A percentile compares a stretch with the other conserved stretches of the same genome.
phyloP scores from a whole-genome alignment of 2,797 vertebrate species.

The Morelia viridis region DNA sequence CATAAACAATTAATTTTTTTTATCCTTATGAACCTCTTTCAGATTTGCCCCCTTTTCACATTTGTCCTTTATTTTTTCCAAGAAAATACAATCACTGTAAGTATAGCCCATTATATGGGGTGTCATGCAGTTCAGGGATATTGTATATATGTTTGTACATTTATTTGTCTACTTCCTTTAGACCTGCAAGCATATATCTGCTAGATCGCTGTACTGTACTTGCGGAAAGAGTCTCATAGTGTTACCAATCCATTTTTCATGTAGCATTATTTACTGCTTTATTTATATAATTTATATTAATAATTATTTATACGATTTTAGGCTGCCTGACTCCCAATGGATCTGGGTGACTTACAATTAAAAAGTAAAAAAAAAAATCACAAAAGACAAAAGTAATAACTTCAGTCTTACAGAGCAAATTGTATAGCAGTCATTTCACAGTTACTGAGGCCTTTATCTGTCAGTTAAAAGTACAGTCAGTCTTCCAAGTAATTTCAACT shows the following conservation, averaged over 20 bases:
- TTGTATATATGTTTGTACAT: not conserved
- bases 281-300: not conserved
- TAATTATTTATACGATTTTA: not conserved
- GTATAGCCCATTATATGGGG: not conserved
- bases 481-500: not conserved
- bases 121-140: not conserved
- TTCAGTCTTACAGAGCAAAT: not conserved
- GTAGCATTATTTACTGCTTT: not conserved
- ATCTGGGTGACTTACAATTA: not conserved
- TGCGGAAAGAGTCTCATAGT: not conserved
- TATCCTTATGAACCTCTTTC: not conserved
- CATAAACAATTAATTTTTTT: not conserved
- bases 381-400: not conserved
- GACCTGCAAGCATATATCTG: not conserved
- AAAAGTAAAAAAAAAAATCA: not conserved
- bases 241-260: not conserved
- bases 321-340: not conserved
- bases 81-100: not conserved
- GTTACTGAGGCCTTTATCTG: fast-evolving
- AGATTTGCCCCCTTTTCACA: not conserved
- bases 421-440: not conserved
- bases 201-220: not conserved
- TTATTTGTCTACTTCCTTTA: not conserved
- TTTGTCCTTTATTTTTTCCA: not conserved
- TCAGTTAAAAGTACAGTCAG: fast-evolving